phyloP scores from a whole-genome alignment of 2,113 vertebrate genomes.

The Engraulis encrasicolus region DNA sequence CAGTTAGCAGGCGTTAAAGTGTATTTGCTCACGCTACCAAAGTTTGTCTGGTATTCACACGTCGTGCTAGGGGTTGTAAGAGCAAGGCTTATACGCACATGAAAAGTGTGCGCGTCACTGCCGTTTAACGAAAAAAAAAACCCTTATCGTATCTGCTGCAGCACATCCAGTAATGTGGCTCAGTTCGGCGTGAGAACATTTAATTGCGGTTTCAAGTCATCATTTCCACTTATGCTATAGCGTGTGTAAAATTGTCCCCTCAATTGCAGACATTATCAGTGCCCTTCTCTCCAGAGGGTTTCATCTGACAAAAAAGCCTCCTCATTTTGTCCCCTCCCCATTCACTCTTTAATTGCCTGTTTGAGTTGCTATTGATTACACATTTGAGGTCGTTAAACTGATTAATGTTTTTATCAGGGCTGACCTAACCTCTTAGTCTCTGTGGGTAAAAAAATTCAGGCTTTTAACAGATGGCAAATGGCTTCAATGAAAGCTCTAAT shows the following conservation, averaged over 20 bases:
- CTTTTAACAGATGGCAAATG: slow-evolving; percentile 53
- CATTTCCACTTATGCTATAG: slow-evolving; percentile 11
- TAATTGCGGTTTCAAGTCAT: not conserved
- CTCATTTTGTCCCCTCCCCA: not conserved
- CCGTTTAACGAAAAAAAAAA: too few species aligned
- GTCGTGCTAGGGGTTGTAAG: not conserved
- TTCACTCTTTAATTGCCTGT: slow-evolving; percentile 10
- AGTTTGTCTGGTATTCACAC: not conserved
- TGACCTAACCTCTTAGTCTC: slow-evolving; percentile 17
- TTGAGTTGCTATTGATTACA: slow-evolving; percentile 42
- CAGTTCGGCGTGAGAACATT: not conserved
- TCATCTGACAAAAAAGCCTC: slow-evolving; percentile 3
- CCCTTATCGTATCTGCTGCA: too few species aligned
- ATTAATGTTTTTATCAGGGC: slow-evolving; percentile 35
- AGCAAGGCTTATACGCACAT: not conserved
- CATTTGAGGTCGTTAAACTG: slow-evolving; percentile 32
- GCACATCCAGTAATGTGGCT: not conserved
- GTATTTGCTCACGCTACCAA: slow-evolving; percentile 5
- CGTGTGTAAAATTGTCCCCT: slow-evolving; percentile 1
- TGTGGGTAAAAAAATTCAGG: slow-evolving; percentile 25
- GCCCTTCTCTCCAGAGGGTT: not conserved
- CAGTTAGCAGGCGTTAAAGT: not conserved
- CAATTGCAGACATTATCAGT: not conserved
- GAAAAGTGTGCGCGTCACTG: slow-evolving; percentile 16
- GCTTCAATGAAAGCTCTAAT: slow-evolving; percentile 40